Conservation (phyloP, 2,113 vertebrate species). For the Dicaeum eximium region DNA sequence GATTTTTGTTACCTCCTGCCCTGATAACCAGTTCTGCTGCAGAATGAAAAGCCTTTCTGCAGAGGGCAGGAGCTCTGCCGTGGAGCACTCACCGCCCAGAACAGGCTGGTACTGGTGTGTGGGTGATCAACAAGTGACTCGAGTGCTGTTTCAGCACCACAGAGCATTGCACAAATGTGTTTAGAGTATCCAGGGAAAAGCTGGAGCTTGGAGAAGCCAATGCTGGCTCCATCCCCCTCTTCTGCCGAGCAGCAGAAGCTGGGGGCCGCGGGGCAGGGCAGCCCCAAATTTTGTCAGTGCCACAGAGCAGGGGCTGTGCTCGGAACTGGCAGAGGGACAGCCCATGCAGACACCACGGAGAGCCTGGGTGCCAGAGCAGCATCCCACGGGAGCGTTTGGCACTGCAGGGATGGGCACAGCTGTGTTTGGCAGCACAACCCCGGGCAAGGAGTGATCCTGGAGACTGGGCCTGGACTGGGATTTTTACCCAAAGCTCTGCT, state of each 20-base stretch:
- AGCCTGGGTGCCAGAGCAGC: neutral
- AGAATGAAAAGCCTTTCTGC: neutral
- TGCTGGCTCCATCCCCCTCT: neutral
- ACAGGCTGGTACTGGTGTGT: neutral
- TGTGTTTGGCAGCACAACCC: accelerated
- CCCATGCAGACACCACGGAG: accelerated
- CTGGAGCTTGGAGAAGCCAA: neutral
- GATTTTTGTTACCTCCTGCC: neutral
- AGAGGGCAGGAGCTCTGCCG: accelerated
- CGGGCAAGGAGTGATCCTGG: neutral
- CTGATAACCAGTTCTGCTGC: neutral
- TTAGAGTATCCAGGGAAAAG: neutral
- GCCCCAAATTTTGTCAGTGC: neutral
- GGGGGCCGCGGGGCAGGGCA: accelerated
- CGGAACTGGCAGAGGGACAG: neutral
- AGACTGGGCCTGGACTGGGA: neutral
- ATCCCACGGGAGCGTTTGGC: neutral
- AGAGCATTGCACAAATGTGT: neutral
- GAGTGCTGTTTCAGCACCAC: neutral
- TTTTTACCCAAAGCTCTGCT: neutral
- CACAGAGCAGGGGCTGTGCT: neutral
- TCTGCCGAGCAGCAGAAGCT: accelerated
- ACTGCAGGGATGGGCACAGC: neutral
- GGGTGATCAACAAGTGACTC: neutral
- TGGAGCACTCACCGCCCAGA: accelerated